Percentiles rank a stretch among this genome's conserved stretches.
Conservation (phyloP, 2,797 vertebrate genomes). For the Corythornis leucogaster region DNA sequence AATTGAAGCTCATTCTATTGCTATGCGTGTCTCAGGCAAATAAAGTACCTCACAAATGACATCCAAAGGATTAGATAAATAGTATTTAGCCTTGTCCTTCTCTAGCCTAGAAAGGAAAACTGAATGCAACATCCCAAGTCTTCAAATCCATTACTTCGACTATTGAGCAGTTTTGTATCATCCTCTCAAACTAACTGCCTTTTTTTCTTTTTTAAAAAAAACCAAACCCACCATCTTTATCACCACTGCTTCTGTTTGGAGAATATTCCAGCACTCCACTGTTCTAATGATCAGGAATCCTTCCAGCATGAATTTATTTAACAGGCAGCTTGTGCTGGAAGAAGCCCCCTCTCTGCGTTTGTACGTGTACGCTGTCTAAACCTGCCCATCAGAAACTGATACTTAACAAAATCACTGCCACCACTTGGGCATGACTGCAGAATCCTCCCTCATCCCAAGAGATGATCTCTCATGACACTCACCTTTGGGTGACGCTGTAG, state of each 20-base stretch:
- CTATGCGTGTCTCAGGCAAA: not conserved
- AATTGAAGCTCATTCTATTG: not conserved
- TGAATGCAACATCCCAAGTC: not conserved
- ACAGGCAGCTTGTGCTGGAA: not conserved
- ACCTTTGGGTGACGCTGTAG: conserved; percentile 74
- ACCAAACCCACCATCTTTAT: not conserved
- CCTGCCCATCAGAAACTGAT: not conserved
- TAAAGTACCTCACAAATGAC: not conserved
- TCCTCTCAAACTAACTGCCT: not conserved
- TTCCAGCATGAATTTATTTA: not conserved
- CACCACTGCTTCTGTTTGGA: not conserved
- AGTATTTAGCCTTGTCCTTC: not conserved
- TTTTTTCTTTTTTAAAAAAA: too few species aligned
- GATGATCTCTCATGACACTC: not conserved
- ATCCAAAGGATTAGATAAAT: not conserved
- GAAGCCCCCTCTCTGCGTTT: not conserved
- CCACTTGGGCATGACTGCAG: not conserved
- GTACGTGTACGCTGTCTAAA: accelerated
- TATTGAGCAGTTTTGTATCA: not conserved
- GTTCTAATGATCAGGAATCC: not conserved
- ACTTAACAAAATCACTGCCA: not conserved
- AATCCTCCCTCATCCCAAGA: not conserved
- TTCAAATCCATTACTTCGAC: not conserved
- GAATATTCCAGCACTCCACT: not conserved
- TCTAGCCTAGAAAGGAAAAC: not conserved